phyloP scores from a whole-genome alignment of 35 echinoderm and acorn worm species.

The Chiridota heheva region DNA sequence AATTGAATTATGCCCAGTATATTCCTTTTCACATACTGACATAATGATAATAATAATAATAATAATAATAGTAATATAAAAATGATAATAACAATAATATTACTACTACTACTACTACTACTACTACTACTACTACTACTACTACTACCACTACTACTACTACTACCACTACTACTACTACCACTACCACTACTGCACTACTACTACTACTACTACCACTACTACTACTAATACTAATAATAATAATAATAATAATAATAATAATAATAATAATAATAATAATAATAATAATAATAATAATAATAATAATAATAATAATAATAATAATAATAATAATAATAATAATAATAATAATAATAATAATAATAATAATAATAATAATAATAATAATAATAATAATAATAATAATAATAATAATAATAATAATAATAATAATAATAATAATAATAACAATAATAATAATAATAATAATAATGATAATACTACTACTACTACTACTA shows the following conservation, averaged over 20 bases:
- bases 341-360: conserved; percentile 1
- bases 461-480: too few relatives aligned
- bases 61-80: not conserved
- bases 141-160: not conserved
- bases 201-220: not conserved
- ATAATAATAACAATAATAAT: too few relatives aligned
- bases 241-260: not conserved
- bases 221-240: too few relatives aligned
- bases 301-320: not conserved
- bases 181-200: not conserved
- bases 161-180: not conserved
- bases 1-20: too few relatives aligned
- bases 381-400: conserved; percentile 9
- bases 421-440: conserved; percentile 9
- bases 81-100: too few relatives aligned
- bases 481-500: too few relatives aligned
- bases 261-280: not conserved
- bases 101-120: not conserved
- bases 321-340: not conserved
- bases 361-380: conserved; percentile 4
- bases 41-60: too few relatives aligned
- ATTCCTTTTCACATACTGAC: too few relatives aligned
- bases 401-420: conserved; percentile 9
- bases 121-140: not conserved
- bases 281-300: not conserved